phyloP scores from a whole-genome alignment of 2,113 vertebrate genomes.

The Dryoscopus gambensis region DNA sequence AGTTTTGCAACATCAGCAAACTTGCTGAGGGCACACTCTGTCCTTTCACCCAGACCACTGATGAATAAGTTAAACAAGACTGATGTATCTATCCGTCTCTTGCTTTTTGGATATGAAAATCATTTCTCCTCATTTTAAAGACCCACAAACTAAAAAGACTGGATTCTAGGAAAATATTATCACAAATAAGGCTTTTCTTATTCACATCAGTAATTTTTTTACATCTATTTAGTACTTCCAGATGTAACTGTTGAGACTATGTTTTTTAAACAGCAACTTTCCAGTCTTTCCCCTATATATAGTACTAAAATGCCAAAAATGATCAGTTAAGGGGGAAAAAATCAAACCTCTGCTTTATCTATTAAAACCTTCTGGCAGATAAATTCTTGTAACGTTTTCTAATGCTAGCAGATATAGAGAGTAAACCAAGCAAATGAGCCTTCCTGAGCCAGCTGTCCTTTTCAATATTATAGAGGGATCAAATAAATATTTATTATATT shows the following conservation, averaged over 20 bases:
- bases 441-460: slow-evolving; percentile 69
- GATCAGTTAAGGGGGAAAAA: slow-evolving; percentile 7
- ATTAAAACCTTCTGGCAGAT: slow-evolving; percentile 33
- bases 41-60: not conserved
- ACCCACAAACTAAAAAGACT: not conserved
- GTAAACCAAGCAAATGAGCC: slow-evolving; percentile 63
- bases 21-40: not conserved
- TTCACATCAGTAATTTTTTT: slow-evolving; percentile 5
- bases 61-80: not conserved
- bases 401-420: slow-evolving; percentile 58
- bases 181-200: slow-evolving; percentile 22
- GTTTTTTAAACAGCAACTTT: slow-evolving; percentile 37
- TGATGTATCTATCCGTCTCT: not conserved
- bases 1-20: not conserved
- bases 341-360: slow-evolving; percentile 34
- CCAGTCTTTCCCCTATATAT: slow-evolving; percentile 10
- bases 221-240: not conserved
- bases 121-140: not conserved
- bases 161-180: slow-evolving; percentile 17
- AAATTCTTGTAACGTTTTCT: slow-evolving; percentile 67
- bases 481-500: slow-evolving; percentile 68
- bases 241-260: not conserved
- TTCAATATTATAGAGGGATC: slow-evolving; percentile 58
- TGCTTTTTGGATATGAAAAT: not conserved
- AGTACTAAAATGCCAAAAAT: slow-evolving; percentile 62